Conservation (phyloP, 2,797 vertebrate genomes). For the Smutsia gigantea region DNA sequence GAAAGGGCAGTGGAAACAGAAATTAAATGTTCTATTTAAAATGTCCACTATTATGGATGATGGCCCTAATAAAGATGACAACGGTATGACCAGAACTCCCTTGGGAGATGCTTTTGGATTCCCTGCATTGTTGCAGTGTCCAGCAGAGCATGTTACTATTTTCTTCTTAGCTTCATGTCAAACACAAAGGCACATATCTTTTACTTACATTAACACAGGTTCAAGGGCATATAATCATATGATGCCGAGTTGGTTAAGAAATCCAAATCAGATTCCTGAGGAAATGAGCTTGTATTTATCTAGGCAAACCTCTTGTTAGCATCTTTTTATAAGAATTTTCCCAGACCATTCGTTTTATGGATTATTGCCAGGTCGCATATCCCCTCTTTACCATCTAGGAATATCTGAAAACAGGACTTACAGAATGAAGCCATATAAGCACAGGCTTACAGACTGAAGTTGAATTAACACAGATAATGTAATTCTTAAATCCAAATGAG, state of each 20-base stretch:
- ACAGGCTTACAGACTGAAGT: neutral
- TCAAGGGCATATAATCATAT: neutral
- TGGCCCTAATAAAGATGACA: neutral
- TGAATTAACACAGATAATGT: neutral
- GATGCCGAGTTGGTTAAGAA: neutral
- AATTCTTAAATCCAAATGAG: neutral
- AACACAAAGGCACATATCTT: neutral
- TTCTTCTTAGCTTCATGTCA: neutral
- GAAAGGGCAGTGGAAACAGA: neutral
- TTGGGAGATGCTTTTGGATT: neutral
- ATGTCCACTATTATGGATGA: neutral
- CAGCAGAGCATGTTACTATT: neutral
- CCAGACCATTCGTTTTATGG: neutral
- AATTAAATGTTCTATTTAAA: slow-evolving; percentile 36
- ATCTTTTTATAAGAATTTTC: neutral
- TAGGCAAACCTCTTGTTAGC: neutral
- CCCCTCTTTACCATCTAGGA: neutral
- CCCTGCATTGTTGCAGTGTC: neutral
- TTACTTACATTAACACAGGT: neutral
- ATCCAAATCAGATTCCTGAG: neutral
- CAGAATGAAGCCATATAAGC: neutral
- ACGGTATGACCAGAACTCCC: neutral
- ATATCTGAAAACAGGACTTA: neutral
- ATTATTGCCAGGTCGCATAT: neutral
- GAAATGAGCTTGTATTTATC: neutral